phyloP scores from a whole-genome alignment of 2,113 vertebrate species.

The Actenoides hombroni region DNA sequence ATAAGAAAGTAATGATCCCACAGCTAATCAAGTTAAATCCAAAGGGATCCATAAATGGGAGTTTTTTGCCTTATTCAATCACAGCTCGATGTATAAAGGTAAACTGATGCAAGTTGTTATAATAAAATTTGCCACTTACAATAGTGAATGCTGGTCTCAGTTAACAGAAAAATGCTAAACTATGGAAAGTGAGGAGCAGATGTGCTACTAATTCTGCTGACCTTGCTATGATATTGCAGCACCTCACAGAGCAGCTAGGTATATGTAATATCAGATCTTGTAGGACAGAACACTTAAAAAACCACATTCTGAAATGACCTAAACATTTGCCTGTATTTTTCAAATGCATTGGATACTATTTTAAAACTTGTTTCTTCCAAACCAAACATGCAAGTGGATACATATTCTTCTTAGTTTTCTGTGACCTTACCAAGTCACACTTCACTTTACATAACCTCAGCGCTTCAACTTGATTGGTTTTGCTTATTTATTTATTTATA shows the following conservation, averaged over 20 bases:
- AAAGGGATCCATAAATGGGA: background rate
- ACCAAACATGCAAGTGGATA: background rate
- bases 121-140: background rate
- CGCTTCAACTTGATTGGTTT: background rate
- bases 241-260: background rate
- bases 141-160: background rate
- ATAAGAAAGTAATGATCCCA: background rate
- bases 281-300: background rate
- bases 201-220: background rate
- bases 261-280: background rate
- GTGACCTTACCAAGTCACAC: background rate
- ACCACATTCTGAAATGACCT: background rate
- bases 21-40: background rate
- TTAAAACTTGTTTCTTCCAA: background rate
- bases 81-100: background rate
- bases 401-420: background rate
- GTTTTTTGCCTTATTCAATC: background rate
- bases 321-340: background rate
- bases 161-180: background rate
- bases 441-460: background rate
- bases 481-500: background rate
- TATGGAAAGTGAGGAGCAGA: background rate
- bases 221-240: background rate
- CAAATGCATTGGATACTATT: background rate
- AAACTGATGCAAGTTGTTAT: background rate